Base-by-base conservation (phyloP, 2,797 vertebrate species). In the Champsocephalus gunnari region DNA sequence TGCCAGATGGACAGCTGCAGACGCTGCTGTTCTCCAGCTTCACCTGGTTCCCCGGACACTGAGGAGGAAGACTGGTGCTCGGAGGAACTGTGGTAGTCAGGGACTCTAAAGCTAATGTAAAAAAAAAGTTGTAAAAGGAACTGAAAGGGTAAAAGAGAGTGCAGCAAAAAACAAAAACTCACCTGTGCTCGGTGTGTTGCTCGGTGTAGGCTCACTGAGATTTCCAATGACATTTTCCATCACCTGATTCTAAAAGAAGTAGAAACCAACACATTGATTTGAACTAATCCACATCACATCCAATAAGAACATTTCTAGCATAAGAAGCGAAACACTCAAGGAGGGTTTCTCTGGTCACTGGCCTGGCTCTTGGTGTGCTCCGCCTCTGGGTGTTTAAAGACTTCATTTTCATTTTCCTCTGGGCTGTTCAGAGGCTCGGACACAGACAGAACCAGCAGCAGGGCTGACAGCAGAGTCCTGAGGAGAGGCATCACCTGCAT, bases 401-500 rank as follows among this genome's bases (percentile, higher is more conserved):
- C 77, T 75, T 93, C 89, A 75, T 89, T 92, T 61, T 82, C 82
- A 66, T 83, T 73, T 59, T 78, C 81, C 71, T 80, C 80, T 0
- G 71, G 63, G 71, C 80, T 80, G 57, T 55, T 83, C 74, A 88
- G 60, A 34, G 68, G 59, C 60, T 91, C 87, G 3, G 79, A 74
- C 55, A 24, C 63, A 3, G 74, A 71, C 50, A 62, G n/a, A 48
- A 60, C 70, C 66, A 90, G 77, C 81, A 93, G 82, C 83, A 92
- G 69, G 12, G 77, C 84, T 32, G 88, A 73, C 41, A 89, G 58
- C 48, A 84, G 73, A 64, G 50, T 86, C 85, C 73, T 68, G 72
- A 88, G 64, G 63, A 44, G 80, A 75, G 57, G 13, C 93, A 94
- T 94, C 77, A 80, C 71, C 82, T 77, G 79, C 34, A 73, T 49